Conservation (phyloP, 2,113 vertebrate genomes). For the Anser cygnoides region DNA sequence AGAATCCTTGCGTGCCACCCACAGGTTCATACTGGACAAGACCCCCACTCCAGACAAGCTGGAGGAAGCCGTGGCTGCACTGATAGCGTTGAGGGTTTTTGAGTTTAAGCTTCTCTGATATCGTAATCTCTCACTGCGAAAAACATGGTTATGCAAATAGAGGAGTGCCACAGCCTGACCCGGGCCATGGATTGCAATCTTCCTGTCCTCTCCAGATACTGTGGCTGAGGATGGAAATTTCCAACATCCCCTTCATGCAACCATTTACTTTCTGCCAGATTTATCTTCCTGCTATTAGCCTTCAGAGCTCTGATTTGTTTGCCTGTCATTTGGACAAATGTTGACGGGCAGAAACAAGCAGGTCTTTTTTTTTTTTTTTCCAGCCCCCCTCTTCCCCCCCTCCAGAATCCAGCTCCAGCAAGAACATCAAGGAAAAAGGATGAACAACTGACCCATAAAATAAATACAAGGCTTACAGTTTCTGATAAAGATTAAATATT, state of each 20-base stretch:
- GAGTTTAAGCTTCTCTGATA: rapidly evolving
- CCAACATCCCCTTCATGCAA: background rate
- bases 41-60: rapidly evolving
- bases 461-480: constrained; percentile 72
- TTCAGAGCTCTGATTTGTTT: constrained; percentile 68
- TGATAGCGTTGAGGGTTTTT: rapidly evolving
- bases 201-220: background rate
- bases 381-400: background rate
- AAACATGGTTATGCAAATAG: background rate
- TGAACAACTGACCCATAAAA: constrained; percentile 76
- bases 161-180: background rate
- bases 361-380: background rate
- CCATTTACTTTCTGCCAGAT: constrained; percentile 46
- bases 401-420: background rate
- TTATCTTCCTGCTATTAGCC: constrained; percentile 66
- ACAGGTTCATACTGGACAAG: background rate
- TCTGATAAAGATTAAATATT: constrained; percentile 79
- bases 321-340: constrained; percentile 75
- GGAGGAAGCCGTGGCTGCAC: rapidly evolving
- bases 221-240: constrained; percentile 10
- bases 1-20: background rate
- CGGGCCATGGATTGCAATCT: background rate
- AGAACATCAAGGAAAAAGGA: constrained; percentile 69
- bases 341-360: constrained; percentile 67
- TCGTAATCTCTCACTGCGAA: background rate